Conservation (phyloP, 2,888 invertebrate species). For the Lithophane leautieri region DNA sequence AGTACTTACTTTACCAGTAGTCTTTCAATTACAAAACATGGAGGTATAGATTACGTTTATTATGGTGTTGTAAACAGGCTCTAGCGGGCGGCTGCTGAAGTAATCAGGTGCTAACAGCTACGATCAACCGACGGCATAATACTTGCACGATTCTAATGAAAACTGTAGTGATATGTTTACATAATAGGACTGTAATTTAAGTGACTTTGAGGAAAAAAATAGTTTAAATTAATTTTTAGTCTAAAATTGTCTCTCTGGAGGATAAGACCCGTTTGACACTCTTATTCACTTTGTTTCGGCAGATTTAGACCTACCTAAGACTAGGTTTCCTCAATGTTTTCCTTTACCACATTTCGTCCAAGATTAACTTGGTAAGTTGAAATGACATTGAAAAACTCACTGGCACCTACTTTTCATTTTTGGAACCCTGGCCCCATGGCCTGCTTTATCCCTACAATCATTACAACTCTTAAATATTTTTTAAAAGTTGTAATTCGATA, state of each 20-base stretch:
- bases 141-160: neutral
- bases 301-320: too few relatives aligned
- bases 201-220: neutral
- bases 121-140: neutral
- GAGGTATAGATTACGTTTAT: slow-evolving; percentile 18
- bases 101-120: slow-evolving; percentile 43
- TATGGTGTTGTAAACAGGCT: slow-evolving; percentile 34
- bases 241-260: neutral
- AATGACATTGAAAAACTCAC: slow-evolving; percentile 1
- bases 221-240: neutral
- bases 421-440: neutral
- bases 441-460: slow-evolving; percentile 6
- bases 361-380: neutral
- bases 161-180: neutral
- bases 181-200: neutral
- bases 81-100: slow-evolving; percentile 17
- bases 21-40: slow-evolving; percentile 31
- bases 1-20: neutral
- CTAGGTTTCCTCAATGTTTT: neutral
- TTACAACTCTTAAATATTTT: neutral
- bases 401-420: neutral
- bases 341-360: neutral
- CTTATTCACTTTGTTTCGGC: neutral
- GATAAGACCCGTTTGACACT: neutral
- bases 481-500: slow-evolving; percentile 24